phyloP scores from a whole-genome alignment of 2,113 vertebrate genomes.

The Megaceryle torquata region DNA sequence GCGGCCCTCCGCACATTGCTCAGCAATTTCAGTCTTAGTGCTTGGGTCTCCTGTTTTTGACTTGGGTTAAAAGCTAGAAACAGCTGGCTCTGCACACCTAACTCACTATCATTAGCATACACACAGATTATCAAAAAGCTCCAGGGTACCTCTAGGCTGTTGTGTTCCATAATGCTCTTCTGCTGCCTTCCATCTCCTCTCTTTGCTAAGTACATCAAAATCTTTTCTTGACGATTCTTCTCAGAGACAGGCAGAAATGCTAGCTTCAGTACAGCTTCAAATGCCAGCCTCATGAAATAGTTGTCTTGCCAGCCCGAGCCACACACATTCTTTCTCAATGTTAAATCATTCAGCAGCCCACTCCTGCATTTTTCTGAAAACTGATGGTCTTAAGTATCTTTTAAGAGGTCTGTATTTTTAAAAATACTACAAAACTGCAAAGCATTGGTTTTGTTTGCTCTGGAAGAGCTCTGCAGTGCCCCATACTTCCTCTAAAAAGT shows the following conservation, averaged over 20 bases:
- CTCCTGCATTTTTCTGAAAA: neutral
- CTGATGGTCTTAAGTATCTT: neutral
- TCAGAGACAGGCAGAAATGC: neutral
- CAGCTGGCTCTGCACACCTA: neutral
- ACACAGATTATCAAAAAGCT: neutral
- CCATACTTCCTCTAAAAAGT: neutral
- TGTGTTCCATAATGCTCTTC: neutral
- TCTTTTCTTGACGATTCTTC: neutral
- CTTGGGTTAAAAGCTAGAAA: neutral
- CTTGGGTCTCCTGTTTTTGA: neutral
- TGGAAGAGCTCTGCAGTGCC: neutral
- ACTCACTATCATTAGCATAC: neutral
- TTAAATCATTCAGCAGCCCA: neutral
- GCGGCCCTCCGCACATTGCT: neutral
- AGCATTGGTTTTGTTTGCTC: neutral
- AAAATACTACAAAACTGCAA: neutral
- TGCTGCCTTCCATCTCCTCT: neutral
- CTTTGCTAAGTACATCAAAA: neutral
- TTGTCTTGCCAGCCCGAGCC: neutral
- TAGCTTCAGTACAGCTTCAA: neutral
- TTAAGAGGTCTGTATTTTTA: neutral
- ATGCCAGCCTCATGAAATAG: neutral
- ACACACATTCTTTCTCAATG: neutral
- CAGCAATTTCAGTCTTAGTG: neutral
- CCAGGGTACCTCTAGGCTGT: neutral